Conservation (phyloP, 2,888 invertebrate species). For the Drosophila hamatofila region DNA sequence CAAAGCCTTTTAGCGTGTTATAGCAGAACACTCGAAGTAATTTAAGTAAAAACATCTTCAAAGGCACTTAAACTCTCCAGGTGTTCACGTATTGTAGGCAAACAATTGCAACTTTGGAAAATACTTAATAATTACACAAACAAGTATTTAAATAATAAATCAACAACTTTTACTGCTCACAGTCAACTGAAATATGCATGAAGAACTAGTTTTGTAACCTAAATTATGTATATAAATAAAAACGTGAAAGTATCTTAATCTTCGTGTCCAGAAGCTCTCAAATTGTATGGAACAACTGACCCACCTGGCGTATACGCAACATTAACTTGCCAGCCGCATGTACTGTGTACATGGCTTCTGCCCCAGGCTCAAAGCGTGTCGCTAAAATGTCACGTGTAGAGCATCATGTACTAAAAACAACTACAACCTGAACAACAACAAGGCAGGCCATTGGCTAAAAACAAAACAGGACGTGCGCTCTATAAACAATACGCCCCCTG, state of each 20-base stretch:
- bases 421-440: neutral
- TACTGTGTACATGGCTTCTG: slow-evolving; percentile 12
- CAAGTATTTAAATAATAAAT: neutral
- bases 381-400: slow-evolving; percentile 19
- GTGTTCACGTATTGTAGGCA: neutral
- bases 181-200: neutral
- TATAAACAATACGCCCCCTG: slow-evolving; percentile 8
- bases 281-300: slow-evolving; percentile 32
- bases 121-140: neutral
- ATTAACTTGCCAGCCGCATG: slow-evolving; percentile 10
- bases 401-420: neutral
- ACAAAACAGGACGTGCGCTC: slow-evolving; percentile 22
- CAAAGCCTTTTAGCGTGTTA: slow-evolving; percentile 12
- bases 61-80: slow-evolving; percentile 10
- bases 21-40: neutral
- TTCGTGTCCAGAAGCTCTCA: too few species aligned
- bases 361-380: slow-evolving; percentile 10
- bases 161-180: neutral
- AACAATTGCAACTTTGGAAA: neutral
- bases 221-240: neutral
- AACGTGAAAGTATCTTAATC: neutral
- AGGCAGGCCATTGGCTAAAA: slow-evolving; percentile 10
- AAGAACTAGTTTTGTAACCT: too few species aligned
- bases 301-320: slow-evolving; percentile 43
- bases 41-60: neutral